phyloP scores from a whole-genome alignment of 2,888 invertebrate species.

The Lobophora halterata region DNA sequence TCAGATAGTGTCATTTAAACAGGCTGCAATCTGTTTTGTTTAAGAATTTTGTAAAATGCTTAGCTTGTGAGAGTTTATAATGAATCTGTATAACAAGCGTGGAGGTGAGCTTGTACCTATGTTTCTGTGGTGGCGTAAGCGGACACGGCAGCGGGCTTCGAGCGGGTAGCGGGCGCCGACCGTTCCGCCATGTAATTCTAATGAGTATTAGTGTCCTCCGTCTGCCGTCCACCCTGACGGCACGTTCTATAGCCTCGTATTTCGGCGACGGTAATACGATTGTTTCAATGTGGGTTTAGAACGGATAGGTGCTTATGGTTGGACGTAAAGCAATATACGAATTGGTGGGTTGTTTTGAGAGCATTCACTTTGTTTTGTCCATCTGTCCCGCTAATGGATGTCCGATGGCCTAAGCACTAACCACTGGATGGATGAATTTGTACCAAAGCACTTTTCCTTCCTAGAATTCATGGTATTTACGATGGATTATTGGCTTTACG shows the following conservation, averaged over 20 bases:
- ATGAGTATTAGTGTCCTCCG: slow-evolving; percentile 77
- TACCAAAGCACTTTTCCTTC: too few species aligned
- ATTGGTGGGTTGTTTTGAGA: slow-evolving; percentile 26
- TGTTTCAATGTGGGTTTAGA: slow-evolving; percentile 37
- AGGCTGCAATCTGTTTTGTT: too few species aligned
- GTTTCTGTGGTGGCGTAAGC: slow-evolving; percentile 15
- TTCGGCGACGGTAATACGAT: slow-evolving; percentile 48
- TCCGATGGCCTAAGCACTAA: slow-evolving; percentile 13
- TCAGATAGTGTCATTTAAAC: too few species aligned
- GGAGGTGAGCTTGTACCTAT: slow-evolving; percentile 8
- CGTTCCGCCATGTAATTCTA: slow-evolving; percentile 78
- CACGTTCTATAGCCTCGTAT: slow-evolving; percentile 45
- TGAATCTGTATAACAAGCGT: too few species aligned
- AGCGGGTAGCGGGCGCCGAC: slow-evolving; percentile 30
- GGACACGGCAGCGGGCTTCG: slow-evolving; percentile 15
- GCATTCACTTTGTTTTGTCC: slow-evolving; percentile 23
- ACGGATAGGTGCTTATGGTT: slow-evolving; percentile 34
- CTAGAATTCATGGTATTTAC: too few species aligned
- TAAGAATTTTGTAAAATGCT: too few species aligned
- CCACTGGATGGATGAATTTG: slow-evolving; percentile 11
- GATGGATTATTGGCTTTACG: too few species aligned
- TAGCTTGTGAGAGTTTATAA: too few species aligned
- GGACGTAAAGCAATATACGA: slow-evolving; percentile 28
- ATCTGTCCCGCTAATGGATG: slow-evolving; percentile 21
- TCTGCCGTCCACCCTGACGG: slow-evolving; percentile 48